Conservation (phyloP, 2,797 vertebrate species). For the Pangasius sanitwongsei region DNA sequence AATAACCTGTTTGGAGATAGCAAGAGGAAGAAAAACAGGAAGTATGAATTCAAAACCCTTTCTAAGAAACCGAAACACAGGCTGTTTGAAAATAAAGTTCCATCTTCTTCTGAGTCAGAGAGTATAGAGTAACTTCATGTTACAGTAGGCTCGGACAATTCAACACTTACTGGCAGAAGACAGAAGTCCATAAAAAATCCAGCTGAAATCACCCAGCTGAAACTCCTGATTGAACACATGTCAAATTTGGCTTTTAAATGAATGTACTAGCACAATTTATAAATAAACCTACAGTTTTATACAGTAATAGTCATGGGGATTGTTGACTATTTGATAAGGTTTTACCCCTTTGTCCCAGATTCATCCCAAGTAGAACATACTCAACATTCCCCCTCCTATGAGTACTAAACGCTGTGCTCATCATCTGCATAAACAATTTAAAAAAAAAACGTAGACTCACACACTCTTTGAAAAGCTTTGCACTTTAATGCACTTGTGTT, state of each 20-base stretch:
- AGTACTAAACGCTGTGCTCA: not conserved
- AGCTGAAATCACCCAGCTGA: not conserved
- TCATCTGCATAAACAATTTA: not conserved
- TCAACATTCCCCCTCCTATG: not conserved
- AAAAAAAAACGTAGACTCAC: not conserved
- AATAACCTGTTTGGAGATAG: not conserved
- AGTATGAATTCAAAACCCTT: not conserved
- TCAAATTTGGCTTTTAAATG: not conserved
- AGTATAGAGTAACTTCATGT: not conserved
- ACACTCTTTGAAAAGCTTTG: not conserved
- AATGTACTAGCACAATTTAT: not conserved
- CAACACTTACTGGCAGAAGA: not conserved
- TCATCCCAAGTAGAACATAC: not conserved
- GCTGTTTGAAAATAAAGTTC: not conserved
- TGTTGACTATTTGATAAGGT: not conserved
- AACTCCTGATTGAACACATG: not conserved
- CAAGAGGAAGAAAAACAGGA: conserved; percentile 12
- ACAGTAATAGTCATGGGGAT: not conserved
- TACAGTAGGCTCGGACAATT: not conserved
- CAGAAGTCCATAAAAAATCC: not conserved
- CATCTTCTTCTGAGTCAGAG: not conserved
- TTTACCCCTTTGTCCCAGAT: not conserved
- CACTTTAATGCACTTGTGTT: not conserved
- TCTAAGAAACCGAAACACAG: not conserved
- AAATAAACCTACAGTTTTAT: not conserved